Evolutionary conservation across 2,888 invertebrate genomes (phyloP).

Genomic region (Mythimna pallens): DNA sequence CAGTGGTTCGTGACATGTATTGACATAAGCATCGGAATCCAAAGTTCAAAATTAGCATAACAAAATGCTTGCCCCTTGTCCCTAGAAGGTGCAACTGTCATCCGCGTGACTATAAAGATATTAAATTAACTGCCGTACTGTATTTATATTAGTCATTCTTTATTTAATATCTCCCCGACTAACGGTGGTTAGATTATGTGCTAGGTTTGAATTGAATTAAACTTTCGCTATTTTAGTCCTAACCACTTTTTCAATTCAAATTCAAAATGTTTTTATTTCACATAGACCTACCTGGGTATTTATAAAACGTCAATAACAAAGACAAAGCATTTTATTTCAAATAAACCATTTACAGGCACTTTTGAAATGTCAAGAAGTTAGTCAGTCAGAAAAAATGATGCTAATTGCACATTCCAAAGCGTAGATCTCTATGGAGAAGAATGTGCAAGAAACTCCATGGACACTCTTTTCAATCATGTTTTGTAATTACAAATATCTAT

Average conservation of each 20-base stretch:
- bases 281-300: too few species aligned
- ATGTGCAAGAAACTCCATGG: too few species aligned
- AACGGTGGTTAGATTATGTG: slow-evolving; percentile 20
- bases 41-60: slow-evolving; percentile 69
- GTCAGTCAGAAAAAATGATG: too few species aligned
- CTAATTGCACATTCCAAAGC: too few species aligned
- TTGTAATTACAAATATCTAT: too few species aligned
- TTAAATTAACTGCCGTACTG: slow-evolving; percentile 11
- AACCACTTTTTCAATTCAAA: not conserved
- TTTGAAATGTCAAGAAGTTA: too few species aligned
- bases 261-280: too few species aligned
- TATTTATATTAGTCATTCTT: slow-evolving; percentile 22
- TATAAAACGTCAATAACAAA: too few species aligned
- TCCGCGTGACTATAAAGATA: slow-evolving; percentile 19
- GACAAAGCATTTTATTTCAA: too few species aligned
- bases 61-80: slow-evolving; percentile 53
- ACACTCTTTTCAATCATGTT: too few species aligned
- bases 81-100: slow-evolving; percentile 48
- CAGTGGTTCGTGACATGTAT: slow-evolving; percentile 64
- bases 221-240: slow-evolving; percentile 11
- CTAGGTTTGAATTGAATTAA: not conserved
- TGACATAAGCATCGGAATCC: slow-evolving; percentile 60
- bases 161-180: slow-evolving; percentile 2
- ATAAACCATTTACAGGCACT: too few species aligned
- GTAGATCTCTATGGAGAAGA: too few species aligned